Conservation (phyloP, 2,888 invertebrate species). For the Steinernema hermaphroditum region DNA sequence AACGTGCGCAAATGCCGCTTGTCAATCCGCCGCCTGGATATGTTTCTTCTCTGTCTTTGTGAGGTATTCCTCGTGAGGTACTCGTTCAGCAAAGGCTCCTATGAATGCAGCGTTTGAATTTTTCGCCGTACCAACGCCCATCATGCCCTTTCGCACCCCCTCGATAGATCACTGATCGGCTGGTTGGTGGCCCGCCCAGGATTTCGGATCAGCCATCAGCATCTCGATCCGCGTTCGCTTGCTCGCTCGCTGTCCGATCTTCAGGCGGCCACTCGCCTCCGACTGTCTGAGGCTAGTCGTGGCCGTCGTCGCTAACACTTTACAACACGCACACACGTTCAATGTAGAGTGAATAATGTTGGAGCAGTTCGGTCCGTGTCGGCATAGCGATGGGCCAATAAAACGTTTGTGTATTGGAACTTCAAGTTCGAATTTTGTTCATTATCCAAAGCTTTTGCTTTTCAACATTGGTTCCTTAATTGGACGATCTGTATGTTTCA, state of each 20-base stretch:
- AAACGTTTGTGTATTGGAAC: neutral
- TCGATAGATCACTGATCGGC: too few relatives aligned
- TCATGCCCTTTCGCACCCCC: too few relatives aligned
- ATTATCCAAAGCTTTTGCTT: neutral
- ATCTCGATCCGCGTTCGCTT: neutral
- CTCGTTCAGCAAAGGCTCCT: too few relatives aligned
- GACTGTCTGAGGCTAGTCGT: constrained; percentile 7
- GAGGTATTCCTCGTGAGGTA: too few relatives aligned
- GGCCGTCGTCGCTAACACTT: constrained; percentile 28
- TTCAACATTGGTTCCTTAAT: neutral
- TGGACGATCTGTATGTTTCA: neutral
- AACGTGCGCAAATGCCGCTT: constrained; percentile 6
- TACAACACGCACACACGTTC: constrained; percentile 27
- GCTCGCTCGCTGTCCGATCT: neutral
- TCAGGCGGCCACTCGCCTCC: constrained; percentile 8
- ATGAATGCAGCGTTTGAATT: too few relatives aligned
- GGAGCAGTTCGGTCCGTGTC: neutral
- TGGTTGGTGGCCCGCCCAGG: neutral
- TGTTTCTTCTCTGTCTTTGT: neutral
- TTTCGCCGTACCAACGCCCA: too few relatives aligned
- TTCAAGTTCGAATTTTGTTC: neutral
- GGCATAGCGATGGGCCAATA: constrained; percentile 15
- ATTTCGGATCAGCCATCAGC: neutral
- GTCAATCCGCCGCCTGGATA: neutral
- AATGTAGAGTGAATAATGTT: neutral